A percentile compares a stretch with the other conserved stretches of the same genome.
phyloP scores from a whole-genome alignment of 2,888 invertebrate genomes.

The Troilus luridus region DNA sequence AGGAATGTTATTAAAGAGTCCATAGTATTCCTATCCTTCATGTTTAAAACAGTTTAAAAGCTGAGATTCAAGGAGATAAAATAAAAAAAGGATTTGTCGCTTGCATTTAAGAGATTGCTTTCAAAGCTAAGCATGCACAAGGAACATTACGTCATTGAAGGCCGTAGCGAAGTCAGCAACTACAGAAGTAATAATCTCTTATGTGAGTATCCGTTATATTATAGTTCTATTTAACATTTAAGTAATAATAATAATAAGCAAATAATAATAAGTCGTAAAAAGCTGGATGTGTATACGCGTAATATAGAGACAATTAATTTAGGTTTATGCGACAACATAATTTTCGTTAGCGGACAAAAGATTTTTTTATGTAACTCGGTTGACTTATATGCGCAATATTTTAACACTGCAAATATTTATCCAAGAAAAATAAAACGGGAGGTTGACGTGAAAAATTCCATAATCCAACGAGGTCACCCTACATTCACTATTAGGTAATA shows the following conservation, averaged over 20 bases:
- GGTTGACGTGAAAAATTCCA: background rate
- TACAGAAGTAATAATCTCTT: background rate
- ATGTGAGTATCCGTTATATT: background rate
- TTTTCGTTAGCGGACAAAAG: no score
- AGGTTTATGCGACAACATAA: no score
- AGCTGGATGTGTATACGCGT: no score
- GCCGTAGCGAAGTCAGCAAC: background rate
- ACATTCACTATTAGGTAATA: background rate
- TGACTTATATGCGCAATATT: background rate
- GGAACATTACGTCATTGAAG: background rate
- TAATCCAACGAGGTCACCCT: background rate
- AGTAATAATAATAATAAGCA: background rate
- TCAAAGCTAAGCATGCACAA: slow-evolving; percentile 19
- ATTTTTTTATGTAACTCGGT: background rate
- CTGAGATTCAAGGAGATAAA: background rate
- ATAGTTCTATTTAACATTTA: background rate
- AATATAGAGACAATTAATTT: no score
- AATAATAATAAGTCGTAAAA: background rate
- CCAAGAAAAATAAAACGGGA: background rate
- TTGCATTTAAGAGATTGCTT: background rate
- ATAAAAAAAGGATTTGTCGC: background rate
- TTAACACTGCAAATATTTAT: background rate
- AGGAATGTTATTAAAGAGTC: no score
- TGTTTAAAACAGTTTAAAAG: background rate
- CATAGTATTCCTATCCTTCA: background rate